phyloP scores from a whole-genome alignment of 2,113 vertebrate genomes.

The Propithecus coquereli region DNA sequence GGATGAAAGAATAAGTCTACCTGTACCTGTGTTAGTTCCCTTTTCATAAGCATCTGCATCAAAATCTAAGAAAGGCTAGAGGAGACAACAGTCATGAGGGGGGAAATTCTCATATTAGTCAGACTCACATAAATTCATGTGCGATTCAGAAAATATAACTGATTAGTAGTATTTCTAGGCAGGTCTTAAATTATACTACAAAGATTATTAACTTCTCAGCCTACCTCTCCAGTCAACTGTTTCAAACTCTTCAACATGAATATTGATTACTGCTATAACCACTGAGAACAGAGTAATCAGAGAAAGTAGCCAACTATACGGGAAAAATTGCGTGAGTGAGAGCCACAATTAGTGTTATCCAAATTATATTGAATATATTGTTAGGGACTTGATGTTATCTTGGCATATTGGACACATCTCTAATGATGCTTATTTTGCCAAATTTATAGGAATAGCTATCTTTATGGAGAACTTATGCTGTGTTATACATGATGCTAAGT shows the following conservation, averaged over 20 bases:
- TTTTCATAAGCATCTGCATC: not conserved
- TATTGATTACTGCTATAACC: not conserved
- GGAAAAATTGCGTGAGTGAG: not conserved
- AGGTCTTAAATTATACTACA: not conserved
- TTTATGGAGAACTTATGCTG: not conserved
- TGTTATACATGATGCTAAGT: not conserved
- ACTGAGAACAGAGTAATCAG: not conserved
- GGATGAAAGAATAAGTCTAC: not conserved
- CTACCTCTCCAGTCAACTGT: not conserved
- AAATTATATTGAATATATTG: not conserved
- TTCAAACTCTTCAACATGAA: slow-evolving; percentile 21
- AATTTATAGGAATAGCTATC: not conserved
- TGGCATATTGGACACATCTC: not conserved
- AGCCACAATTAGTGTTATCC: not conserved
- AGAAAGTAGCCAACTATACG: not conserved
- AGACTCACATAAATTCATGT: not conserved
- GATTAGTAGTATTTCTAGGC: not conserved
- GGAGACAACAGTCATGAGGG: not conserved
- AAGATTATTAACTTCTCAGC: slow-evolving; percentile 2
- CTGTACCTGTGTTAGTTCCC: not conserved
- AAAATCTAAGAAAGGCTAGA: not conserved
- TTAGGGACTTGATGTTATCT: not conserved
- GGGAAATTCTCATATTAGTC: slow-evolving; percentile 6
- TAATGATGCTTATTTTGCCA: not conserved
- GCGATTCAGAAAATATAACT: slow-evolving; percentile 16